A percentile compares a stretch with the other conserved stretches of the same genome.
These are phyloP conservation scores for Calliopum simillimum DNA, from an alignment of 2,888 invertebrate genomes.

Conservation along the genomic window DNA sequence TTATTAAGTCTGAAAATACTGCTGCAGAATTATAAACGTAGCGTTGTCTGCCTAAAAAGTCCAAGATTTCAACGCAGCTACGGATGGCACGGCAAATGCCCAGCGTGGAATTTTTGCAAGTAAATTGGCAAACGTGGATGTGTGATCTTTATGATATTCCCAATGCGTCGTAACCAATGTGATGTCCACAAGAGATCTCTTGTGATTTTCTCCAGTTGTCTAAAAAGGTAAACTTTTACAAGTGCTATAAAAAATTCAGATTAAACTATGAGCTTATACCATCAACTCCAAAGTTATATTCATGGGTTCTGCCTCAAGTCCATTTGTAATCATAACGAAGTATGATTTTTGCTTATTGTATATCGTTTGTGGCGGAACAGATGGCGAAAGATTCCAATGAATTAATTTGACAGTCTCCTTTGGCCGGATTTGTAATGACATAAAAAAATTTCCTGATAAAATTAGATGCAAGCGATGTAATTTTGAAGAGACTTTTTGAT, in stretches of 20 bases:
- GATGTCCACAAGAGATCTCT: constrained; percentile 55
- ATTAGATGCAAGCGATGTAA: constrained; percentile 50
- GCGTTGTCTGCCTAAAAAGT: constrained; percentile 48
- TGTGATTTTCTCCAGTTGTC: constrained; percentile 48
- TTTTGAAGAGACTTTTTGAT: constrained; percentile 44
- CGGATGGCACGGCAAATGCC: constrained; percentile 57
- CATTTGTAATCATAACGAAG: constrained; percentile 57
- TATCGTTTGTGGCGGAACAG: constrained; percentile 51
- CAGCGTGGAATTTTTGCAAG: constrained; percentile 56
- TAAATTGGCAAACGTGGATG: constrained; percentile 55
- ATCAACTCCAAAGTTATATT: constrained; percentile 55
- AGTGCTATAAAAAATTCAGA: not conserved
- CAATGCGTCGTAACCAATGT: constrained; percentile 56
- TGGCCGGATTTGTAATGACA: constrained; percentile 55
- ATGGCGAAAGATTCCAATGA: constrained; percentile 52
- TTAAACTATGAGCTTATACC: constrained; percentile 41
- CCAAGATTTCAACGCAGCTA: constrained; percentile 55
- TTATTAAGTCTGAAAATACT: not conserved
- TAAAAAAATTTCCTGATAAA: constrained; percentile 52
- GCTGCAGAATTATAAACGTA: not conserved
- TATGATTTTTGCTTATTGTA: constrained; percentile 53
- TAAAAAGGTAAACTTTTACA: constrained; percentile 31
- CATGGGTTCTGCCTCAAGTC: constrained; percentile 53
- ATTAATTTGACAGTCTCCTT: constrained; percentile 50
- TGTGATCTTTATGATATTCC: constrained; percentile 58